These are phyloP conservation scores for Uria aalge DNA, from an alignment of 2,113 vertebrate genomes.

Conservation along the genomic window DNA sequence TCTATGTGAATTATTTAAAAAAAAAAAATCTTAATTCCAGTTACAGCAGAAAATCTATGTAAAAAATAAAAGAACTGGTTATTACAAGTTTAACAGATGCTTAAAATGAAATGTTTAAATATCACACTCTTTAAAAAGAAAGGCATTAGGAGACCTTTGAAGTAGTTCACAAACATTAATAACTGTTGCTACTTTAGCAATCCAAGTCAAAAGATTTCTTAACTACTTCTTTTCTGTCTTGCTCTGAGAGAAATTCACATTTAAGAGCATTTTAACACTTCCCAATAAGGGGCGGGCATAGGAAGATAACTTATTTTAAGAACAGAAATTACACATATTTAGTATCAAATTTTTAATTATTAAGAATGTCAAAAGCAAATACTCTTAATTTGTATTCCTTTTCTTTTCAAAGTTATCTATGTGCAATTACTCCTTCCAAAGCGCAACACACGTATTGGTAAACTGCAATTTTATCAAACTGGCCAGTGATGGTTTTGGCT, in stretches of 20 bases:
- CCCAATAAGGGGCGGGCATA: not conserved
- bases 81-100: not conserved
- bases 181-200: not conserved
- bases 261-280: not conserved
- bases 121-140: not conserved
- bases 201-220: not conserved
- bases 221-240: not conserved
- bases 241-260: not conserved
- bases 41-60: not conserved
- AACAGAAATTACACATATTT: not conserved
- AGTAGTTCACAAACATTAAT: not conserved
- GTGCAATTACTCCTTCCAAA: not conserved
- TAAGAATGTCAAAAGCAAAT: not conserved
- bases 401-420: not conserved
- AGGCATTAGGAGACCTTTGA: not conserved
- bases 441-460: not conserved
- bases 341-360: not conserved
- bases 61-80: not conserved
- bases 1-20: not conserved
- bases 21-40: not conserved
- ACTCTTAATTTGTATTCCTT: not conserved
- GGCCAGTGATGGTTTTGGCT: not conserved
- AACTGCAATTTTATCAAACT: not conserved
- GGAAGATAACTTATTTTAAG: not conserved
- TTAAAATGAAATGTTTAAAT: not conserved